A percentile compares a stretch with the other conserved stretches of the same genome.
Evolutionary conservation across 1,140 invertebrate species (phyloP).

Genomic region (Drosophila arawakana): DNA sequence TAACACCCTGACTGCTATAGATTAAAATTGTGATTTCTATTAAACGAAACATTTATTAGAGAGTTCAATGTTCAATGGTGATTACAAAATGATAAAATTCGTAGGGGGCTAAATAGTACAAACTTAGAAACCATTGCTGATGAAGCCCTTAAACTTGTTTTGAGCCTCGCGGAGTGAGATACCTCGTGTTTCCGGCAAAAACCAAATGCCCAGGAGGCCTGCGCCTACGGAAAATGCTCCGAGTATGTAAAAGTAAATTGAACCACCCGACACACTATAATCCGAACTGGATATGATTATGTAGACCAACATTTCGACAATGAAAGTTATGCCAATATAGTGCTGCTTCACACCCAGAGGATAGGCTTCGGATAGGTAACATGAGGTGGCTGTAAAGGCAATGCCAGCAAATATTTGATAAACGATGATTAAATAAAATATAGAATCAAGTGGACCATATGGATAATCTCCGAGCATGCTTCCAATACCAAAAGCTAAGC

Average conservation of each 20-base stretch:
- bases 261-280: neutral
- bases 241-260: slow-evolving; percentile 53
- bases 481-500: slow-evolving; percentile 44
- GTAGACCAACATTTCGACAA: slow-evolving; percentile 58
- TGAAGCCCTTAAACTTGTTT: slow-evolving; percentile 48
- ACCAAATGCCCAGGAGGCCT: slow-evolving; percentile 31
- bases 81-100: neutral
- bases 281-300: slow-evolving; percentile 36
- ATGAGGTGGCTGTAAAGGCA: slow-evolving; percentile 46
- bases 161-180: slow-evolving; percentile 62
- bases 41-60: slow-evolving; percentile 5
- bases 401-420: slow-evolving; percentile 55
- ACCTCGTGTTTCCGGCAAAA: slow-evolving; percentile 65
- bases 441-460: neutral
- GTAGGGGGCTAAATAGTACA: neutral
- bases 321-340: slow-evolving; percentile 56
- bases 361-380: slow-evolving; percentile 60
- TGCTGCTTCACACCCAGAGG: slow-evolving; percentile 62
- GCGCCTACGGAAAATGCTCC: slow-evolving; percentile 51
- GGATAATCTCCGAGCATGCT: neutral
- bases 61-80: slow-evolving; percentile 1
- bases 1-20: slow-evolving; percentile 2
- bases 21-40: neutral
- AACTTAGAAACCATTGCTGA: slow-evolving; percentile 38
- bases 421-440: slow-evolving; percentile 18